Conservation (phyloP, 2,113 vertebrate species). For the Hyaena hyaena region DNA sequence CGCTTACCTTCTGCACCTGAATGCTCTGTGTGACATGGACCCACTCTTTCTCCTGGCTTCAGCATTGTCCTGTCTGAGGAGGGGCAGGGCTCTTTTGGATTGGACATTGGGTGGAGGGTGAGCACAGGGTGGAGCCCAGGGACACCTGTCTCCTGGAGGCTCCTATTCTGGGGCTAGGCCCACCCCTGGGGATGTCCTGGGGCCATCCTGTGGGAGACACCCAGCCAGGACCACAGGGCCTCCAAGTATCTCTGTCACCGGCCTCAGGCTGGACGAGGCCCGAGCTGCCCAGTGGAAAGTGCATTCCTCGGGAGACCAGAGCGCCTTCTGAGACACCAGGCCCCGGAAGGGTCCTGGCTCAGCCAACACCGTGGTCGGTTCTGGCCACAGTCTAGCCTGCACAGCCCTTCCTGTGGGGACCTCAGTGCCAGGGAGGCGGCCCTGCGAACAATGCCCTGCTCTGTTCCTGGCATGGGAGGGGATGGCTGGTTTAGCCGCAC, state of each 20-base stretch:
- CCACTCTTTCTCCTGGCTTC: background rate
- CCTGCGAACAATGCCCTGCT: slow-evolving; percentile 56
- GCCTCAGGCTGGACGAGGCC: background rate
- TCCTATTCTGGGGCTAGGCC: background rate
- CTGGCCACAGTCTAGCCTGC: background rate
- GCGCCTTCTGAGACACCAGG: background rate
- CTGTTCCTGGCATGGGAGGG: slow-evolving; percentile 44
- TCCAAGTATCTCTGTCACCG: background rate
- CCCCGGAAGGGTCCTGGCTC: background rate
- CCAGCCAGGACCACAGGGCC: background rate
- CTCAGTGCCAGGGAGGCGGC: background rate
- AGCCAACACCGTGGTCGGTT: slow-evolving; percentile 40
- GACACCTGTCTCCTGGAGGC: background rate
- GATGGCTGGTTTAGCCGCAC: background rate
- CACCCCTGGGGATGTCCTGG: background rate
- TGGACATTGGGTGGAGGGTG: too few species aligned
- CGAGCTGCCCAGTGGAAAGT: background rate
- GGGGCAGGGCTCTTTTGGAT: background rate
- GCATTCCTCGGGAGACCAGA: slow-evolving; percentile 11
- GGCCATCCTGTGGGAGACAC: background rate
- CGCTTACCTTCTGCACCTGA: background rate
- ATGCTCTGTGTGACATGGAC: background rate
- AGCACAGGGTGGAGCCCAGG: background rate
- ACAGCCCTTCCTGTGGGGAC: slow-evolving; percentile 67
- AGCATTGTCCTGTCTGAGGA: background rate